Conservation (phyloP, 2,888 invertebrate species). For the Agrilus biguttatus region DNA sequence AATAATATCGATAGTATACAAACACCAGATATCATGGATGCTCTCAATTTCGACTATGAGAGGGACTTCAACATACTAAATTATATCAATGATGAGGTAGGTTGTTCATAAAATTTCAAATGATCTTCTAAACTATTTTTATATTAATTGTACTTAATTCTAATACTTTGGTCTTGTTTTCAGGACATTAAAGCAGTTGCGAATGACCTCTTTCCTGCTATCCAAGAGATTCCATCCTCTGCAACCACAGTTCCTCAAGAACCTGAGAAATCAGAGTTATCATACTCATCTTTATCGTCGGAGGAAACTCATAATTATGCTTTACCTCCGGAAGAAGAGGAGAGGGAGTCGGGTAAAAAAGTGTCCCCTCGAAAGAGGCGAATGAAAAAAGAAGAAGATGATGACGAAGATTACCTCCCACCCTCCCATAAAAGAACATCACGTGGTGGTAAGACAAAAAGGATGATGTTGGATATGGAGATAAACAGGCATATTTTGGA, state of each 20-base stretch:
- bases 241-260: too few relatives aligned
- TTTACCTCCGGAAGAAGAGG: too few relatives aligned
- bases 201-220: not conserved
- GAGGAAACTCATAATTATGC: too few relatives aligned
- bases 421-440: conserved; percentile 10
- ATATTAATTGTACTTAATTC: not conserved
- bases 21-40: conserved; percentile 32
- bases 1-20: conserved; percentile 14
- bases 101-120: not conserved
- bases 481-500: conserved; percentile 18
- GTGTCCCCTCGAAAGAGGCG: conserved; percentile 5
- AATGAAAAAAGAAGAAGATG: conserved; percentile 13
- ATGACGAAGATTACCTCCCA: conserved; percentile 25
- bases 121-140: not conserved
- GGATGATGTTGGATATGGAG: conserved; percentile 7
- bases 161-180: not conserved
- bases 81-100: conserved; percentile 23
- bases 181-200: conserved; percentile 5
- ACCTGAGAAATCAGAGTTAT: too few relatives aligned
- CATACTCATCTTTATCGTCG: too few relatives aligned
- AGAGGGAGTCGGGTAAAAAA: too few relatives aligned
- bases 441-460: conserved; percentile 4
- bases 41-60: conserved; percentile 22
- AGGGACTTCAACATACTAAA: conserved; percentile 25
- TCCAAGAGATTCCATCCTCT: too few relatives aligned